These are phyloP conservation scores for Pomacea canaliculata DNA, from an alignment of 2,888 invertebrate species.

Conservation along the genomic window DNA sequence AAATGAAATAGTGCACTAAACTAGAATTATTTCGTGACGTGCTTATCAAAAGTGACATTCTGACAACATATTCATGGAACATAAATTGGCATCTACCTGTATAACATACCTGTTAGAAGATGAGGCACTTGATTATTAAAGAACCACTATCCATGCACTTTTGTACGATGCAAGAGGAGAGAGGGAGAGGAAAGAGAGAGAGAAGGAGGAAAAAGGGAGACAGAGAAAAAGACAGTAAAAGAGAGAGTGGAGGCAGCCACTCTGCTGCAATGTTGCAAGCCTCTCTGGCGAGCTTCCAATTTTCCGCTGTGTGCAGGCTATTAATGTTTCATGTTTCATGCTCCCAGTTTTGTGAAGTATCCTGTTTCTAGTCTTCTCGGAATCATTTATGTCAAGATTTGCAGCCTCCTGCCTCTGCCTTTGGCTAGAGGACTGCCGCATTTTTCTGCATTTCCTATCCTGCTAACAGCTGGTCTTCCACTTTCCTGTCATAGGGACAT, in stretches of 20 bases:
- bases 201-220: conserved; percentile 7
- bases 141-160: neutral
- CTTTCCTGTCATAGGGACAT: too few relatives aligned
- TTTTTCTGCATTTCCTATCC: too few relatives aligned
- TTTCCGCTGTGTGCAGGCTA: neutral
- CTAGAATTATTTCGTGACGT: too few relatives aligned
- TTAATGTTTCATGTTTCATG: neutral
- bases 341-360: neutral
- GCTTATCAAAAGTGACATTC: too few relatives aligned
- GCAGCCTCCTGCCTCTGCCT: too few relatives aligned
- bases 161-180: neutral
- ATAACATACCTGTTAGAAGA: too few relatives aligned
- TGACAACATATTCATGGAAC: too few relatives aligned
- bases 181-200: conserved; percentile 3
- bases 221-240: neutral
- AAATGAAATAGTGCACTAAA: neutral
- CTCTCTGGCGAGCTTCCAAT: neutral
- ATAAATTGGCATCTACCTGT: too few relatives aligned
- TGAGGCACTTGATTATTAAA: too few relatives aligned
- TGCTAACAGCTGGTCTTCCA: too few relatives aligned
- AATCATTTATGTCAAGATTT: too few relatives aligned
- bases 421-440: too few relatives aligned
- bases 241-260: neutral
- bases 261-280: neutral
- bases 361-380: neutral